A percentile compares a stretch with the other conserved stretches of the same genome.
These are phyloP conservation scores for Melanotaenia maccullochi DNA, from an alignment of 2,797 vertebrate genomes.

Conservation along the genomic window DNA sequence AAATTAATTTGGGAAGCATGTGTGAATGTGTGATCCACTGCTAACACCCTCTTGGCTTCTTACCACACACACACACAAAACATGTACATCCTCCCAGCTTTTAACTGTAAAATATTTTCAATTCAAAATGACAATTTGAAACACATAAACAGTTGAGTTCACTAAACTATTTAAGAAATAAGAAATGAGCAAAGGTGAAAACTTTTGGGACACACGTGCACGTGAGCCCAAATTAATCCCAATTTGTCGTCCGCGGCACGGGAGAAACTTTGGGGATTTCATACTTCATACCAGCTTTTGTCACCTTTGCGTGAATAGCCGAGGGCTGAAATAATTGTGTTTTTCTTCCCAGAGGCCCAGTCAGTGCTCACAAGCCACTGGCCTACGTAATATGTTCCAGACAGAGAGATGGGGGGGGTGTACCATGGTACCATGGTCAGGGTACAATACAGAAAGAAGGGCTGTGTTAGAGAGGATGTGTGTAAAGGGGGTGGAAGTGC, in stretches of 20 bases:
- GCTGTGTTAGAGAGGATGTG: constrained; percentile 22
- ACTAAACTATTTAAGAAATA: constrained; percentile 70
- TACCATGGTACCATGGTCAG: constrained; percentile 34
- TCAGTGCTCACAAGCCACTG: constrained; percentile 81
- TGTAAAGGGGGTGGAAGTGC: constrained; percentile 26
- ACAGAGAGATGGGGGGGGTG: constrained; percentile 31
- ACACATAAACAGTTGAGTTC: constrained; percentile 52
- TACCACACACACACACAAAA: constrained; percentile 31
- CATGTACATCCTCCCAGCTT: constrained; percentile 31
- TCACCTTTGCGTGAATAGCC: constrained; percentile 83
- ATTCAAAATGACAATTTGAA: constrained; percentile 47
- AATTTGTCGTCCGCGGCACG: constrained; percentile 75
- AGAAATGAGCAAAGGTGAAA: constrained; percentile 77
- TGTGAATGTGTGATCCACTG: constrained; percentile 68
- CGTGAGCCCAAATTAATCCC: constrained; percentile 82
- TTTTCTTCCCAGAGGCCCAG: constrained; percentile 79
- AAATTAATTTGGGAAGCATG: constrained; percentile 78
- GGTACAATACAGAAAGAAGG: constrained; percentile 54
- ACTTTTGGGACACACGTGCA: constrained; percentile 76
- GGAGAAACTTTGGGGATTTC: constrained; percentile 83
- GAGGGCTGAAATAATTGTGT: constrained; percentile 83
- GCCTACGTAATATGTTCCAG: constrained; percentile 84
- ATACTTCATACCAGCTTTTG: constrained; percentile 87
- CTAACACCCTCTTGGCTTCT: constrained; percentile 26
- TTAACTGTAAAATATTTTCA: constrained; percentile 35